Percentiles rank a stretch among this genome's conserved stretches.
These are phyloP conservation scores for Diorhabda carinulata DNA, from an alignment of 1,140 invertebrate genomes.

Conservation along the genomic window DNA sequence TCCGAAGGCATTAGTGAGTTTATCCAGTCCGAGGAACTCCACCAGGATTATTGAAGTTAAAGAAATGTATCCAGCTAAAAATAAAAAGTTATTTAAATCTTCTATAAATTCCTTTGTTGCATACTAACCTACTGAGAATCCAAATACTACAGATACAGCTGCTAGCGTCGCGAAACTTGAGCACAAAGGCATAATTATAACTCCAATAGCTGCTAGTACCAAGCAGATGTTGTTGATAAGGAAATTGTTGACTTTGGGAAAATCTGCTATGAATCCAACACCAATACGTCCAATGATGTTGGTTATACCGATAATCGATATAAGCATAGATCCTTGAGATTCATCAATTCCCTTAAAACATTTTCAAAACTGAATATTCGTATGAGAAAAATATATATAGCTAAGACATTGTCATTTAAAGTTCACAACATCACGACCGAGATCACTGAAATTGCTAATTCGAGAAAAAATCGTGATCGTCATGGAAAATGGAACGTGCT, in stretches of 20 bases:
- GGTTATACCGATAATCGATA: slow-evolving; percentile 95
- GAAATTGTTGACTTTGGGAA: slow-evolving; percentile 83
- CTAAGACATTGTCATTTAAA: too few species aligned
- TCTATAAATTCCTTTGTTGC: background rate
- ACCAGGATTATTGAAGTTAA: slow-evolving; percentile 96
- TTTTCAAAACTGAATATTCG: too few species aligned
- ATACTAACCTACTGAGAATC: slow-evolving; percentile 90
- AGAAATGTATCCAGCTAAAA: slow-evolving; percentile 90
- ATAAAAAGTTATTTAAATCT: slow-evolving; percentile 7
- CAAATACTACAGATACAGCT: slow-evolving; percentile 85
- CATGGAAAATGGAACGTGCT: too few species aligned
- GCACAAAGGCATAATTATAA: slow-evolving; percentile 82
- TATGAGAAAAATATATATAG: too few species aligned
- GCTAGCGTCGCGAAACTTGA: slow-evolving; percentile 73
- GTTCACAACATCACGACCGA: too few species aligned
- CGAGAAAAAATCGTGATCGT: too few species aligned
- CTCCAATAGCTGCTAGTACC: slow-evolving; percentile 80
- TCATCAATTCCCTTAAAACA: slow-evolving; percentile 66
- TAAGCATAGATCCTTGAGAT: slow-evolving; percentile 74
- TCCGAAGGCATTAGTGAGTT: slow-evolving; percentile 95
- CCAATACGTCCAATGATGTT: slow-evolving; percentile 86
- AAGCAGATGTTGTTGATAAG: slow-evolving; percentile 93
- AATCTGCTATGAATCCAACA: slow-evolving; percentile 81
- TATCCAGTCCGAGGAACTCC: slow-evolving; percentile 90
- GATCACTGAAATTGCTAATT: too few species aligned